Evolutionary conservation across 2,888 invertebrate species (phyloP).

Genomic region (Pelosia muscerda): DNA sequence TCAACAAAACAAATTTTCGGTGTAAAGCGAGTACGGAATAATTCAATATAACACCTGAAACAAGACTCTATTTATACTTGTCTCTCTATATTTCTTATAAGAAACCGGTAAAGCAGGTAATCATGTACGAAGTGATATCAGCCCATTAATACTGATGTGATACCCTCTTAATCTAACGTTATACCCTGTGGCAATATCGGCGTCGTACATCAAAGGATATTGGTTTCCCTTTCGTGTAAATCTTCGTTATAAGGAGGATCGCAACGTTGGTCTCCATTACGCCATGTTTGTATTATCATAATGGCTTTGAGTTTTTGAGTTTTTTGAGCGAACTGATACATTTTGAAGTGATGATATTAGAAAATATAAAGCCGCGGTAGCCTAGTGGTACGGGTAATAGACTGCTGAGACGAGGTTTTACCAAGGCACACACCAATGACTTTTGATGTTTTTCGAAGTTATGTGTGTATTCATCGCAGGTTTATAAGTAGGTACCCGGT

Average conservation of each 20-base stretch:
- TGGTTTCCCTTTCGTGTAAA: conserved; percentile 1
- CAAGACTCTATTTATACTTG: background rate
- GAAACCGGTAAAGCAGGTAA: background rate
- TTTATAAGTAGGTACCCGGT: too few species aligned
- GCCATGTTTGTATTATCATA: background rate
- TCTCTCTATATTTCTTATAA: background rate
- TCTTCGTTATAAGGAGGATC: conserved; percentile 2
- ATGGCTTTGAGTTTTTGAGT: background rate
- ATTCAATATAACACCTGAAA: background rate
- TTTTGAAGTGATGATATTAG: background rate
- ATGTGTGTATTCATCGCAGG: too few species aligned
- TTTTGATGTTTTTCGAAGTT: too few species aligned
- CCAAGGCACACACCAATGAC: too few species aligned
- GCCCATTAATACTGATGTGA: background rate
- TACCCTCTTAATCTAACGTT: background rate
- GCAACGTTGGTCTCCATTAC: background rate
- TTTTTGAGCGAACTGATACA: background rate
- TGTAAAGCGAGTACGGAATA: too few species aligned
- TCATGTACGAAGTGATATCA: conserved; percentile 2
- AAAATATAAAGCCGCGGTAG: too few species aligned
- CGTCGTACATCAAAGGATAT: conserved; percentile 19
- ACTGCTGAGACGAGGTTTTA: too few species aligned
- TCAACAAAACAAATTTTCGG: too few species aligned
- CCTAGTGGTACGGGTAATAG: too few species aligned
- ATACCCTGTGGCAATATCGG: conserved; percentile 3